These are phyloP conservation scores for Hyposoter didymator DNA, from an alignment of 2,888 invertebrate genomes.

Conservation along the genomic window DNA sequence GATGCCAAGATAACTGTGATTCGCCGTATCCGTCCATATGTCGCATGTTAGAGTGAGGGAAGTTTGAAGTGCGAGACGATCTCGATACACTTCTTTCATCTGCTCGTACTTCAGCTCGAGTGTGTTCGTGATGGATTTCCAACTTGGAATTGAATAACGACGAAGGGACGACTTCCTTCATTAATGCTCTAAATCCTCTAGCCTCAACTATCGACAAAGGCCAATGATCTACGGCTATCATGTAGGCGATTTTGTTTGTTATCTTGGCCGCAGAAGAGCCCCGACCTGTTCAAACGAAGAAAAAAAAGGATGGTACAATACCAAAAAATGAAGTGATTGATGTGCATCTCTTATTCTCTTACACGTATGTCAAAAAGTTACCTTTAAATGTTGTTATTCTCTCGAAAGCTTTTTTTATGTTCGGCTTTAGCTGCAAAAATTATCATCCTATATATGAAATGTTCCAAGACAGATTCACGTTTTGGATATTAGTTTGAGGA, in stretches of 20 bases:
- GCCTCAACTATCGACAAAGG: conserved; percentile 56
- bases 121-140: conserved; percentile 53
- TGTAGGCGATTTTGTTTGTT: conserved; percentile 51
- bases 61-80: conserved; percentile 4
- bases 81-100: conserved; percentile 27
- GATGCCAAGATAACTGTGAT: conserved; percentile 73
- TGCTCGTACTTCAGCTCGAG: conserved; percentile 48
- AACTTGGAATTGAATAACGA: conserved; percentile 52
- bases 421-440: conserved; percentile 24
- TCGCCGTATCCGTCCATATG: conserved; percentile 73
- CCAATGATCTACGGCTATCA: conserved; percentile 64
- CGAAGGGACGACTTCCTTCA: conserved; percentile 49
- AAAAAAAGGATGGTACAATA: neutral
- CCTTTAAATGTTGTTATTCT: conserved; percentile 17
- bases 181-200: conserved; percentile 58
- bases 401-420: conserved; percentile 24
- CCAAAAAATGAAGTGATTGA: conserved; percentile 2
- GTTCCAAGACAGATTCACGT: neutral
- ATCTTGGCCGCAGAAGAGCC: conserved; percentile 33
- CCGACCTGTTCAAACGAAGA: neutral
- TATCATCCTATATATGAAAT: too few species aligned
- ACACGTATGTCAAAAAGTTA: neutral
- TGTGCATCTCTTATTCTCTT: too few species aligned
- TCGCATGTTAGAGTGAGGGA: conserved; percentile 72
- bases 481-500: too few species aligned